phyloP scores from a whole-genome alignment of 2,113 vertebrate species.

The Vireo altiloquus region DNA sequence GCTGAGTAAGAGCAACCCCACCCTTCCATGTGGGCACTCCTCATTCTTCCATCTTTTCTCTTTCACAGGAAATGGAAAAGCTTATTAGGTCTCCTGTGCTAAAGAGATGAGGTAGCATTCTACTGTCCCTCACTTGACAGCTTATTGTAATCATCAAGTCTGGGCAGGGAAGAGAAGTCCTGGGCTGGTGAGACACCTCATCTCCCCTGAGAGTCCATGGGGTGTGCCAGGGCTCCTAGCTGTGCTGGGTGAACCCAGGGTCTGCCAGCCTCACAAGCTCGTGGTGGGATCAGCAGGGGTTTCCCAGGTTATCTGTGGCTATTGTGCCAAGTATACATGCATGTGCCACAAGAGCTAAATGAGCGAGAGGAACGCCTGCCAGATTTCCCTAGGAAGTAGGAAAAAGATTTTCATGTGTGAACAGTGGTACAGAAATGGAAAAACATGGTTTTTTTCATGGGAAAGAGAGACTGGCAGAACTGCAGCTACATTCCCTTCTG shows the following conservation, averaged over 20 bases:
- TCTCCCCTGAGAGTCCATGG: neutral
- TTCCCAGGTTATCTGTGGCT: neutral
- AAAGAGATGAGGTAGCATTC: neutral
- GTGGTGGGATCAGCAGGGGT: neutral
- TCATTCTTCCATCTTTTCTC: neutral
- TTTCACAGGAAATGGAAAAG: neutral
- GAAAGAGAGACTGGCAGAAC: neutral
- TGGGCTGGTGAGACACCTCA: neutral
- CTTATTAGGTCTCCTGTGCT: neutral
- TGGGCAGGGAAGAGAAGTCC: neutral
- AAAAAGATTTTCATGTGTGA: neutral
- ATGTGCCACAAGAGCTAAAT: neutral
- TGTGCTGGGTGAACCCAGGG: neutral
- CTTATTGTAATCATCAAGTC: neutral
- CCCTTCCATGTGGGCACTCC: fast-evolving
- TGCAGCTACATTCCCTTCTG: neutral
- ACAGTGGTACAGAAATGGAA: neutral
- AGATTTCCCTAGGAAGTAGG: neutral
- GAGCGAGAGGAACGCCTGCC: neutral
- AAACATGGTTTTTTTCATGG: neutral
- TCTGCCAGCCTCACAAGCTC: fast-evolving
- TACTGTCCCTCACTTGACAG: neutral
- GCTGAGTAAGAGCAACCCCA: neutral
- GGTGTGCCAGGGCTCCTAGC: neutral
- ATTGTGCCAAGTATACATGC: fast-evolving